Evolutionary conservation across 2,888 invertebrate species (phyloP).

Genomic region (Drosophila antonietae): DNA sequence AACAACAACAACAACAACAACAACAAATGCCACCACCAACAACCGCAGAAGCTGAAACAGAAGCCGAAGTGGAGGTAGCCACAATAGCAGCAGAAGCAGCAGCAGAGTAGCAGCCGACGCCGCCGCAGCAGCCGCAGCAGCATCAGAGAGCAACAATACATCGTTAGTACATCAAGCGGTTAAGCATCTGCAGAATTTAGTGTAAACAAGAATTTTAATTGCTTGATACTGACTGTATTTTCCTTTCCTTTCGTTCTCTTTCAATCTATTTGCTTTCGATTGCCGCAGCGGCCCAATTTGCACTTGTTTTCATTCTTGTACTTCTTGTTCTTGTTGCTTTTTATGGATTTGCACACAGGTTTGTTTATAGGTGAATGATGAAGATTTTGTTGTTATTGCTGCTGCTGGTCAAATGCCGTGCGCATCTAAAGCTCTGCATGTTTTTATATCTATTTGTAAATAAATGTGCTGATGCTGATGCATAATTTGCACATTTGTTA

Average conservation of each 20-base stretch:
- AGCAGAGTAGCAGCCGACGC: slow-evolving; percentile 7
- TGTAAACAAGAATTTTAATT: slow-evolving; percentile 26
- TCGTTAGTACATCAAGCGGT: slow-evolving; percentile 33
- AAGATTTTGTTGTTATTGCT: slow-evolving; percentile 21
- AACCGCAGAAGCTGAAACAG: slow-evolving; percentile 27
- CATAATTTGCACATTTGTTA: slow-evolving; percentile 12
- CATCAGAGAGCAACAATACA: slow-evolving; percentile 35
- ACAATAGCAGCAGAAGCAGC: not conserved
- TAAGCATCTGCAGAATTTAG: slow-evolving; percentile 24
- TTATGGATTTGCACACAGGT: slow-evolving; percentile 52
- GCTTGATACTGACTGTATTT: slow-evolving; percentile 2
- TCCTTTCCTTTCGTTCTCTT: slow-evolving; percentile 6
- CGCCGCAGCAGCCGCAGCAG: not conserved
- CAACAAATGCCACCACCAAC: slow-evolving; percentile 29
- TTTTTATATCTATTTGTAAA: slow-evolving; percentile 5
- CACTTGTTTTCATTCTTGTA: slow-evolving; percentile 46
- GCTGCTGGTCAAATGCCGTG: slow-evolving; percentile 8
- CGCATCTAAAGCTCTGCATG: slow-evolving; percentile 11
- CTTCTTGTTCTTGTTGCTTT: slow-evolving; percentile 37
- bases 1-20: slow-evolving; percentile 20
- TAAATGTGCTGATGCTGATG: not conserved
- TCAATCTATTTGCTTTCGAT: slow-evolving; percentile 12
- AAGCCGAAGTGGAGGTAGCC: slow-evolving; percentile 7
- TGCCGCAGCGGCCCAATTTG: slow-evolving; percentile 33
- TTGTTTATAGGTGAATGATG: slow-evolving; percentile 53